A percentile compares a stretch with the other conserved stretches of the same genome.
These are phyloP conservation scores for Drosophila nigritarsus DNA, from an alignment of 2,888 invertebrate genomes.

Conservation along the genomic window DNA sequence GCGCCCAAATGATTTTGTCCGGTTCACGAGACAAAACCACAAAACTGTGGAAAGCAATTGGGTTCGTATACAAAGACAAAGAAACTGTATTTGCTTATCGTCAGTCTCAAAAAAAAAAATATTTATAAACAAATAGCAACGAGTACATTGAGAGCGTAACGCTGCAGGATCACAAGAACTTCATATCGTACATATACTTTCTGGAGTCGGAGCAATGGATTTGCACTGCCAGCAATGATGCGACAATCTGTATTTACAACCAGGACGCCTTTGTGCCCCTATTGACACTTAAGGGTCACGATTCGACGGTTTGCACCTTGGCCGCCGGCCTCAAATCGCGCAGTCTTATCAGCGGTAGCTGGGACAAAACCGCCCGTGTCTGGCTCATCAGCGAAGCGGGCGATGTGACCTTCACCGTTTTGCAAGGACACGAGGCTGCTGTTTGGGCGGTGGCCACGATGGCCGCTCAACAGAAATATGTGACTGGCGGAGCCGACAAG, in stretches of 20 bases:
- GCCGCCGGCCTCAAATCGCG: constrained; percentile 85
- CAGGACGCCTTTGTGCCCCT: constrained; percentile 89
- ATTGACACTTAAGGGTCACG: constrained; percentile 90
- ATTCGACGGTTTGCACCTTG: constrained; percentile 86
- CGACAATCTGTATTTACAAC: constrained; percentile 91
- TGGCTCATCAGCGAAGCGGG: constrained; percentile 89
- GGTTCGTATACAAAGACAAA: constrained; percentile 83
- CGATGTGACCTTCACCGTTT: constrained; percentile 86
- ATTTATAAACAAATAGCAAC: constrained; percentile 85
- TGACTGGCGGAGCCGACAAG: constrained; percentile 97
- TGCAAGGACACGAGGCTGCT: constrained; percentile 91
- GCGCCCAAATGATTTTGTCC: constrained; percentile 91
- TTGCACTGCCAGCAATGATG: constrained; percentile 95
- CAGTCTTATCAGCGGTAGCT: constrained; percentile 93
- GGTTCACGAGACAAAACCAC: constrained; percentile 95
- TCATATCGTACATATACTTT: constrained; percentile 92
- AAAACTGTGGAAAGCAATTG: constrained; percentile 93
- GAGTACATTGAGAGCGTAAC: constrained; percentile 89
- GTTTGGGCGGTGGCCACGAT: constrained; percentile 92
- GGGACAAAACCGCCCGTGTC: constrained; percentile 95
- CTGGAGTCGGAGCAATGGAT: constrained; percentile 91
- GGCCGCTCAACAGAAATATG: constrained; percentile 83
- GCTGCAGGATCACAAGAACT: constrained; percentile 93
- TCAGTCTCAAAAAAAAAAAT: neutral
- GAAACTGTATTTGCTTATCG: neutral